Conservation (phyloP, 2,797 vertebrate species). For the Luscinia luscinia region DNA sequence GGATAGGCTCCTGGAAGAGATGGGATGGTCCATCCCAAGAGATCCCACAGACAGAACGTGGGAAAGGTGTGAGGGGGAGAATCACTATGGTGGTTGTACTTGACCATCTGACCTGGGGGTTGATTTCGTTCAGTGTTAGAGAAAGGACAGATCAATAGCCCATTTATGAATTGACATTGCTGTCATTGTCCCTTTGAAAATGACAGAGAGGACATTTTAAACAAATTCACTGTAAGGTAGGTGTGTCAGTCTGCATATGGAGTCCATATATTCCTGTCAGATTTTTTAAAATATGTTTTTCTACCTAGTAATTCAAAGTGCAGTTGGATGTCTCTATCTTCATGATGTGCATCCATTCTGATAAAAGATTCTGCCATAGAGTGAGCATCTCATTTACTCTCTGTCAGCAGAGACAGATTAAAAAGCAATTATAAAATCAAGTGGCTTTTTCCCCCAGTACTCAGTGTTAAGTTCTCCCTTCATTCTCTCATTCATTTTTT, state of each 20-base stretch:
- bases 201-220: not conserved
- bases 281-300: not conserved
- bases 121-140: not conserved
- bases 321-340: not conserved
- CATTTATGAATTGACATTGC: not conserved
- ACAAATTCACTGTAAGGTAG: not conserved
- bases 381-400: slow-evolving; percentile 23
- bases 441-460: not conserved
- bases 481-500: not conserved
- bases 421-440: slow-evolving; percentile 33
- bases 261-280: not conserved
- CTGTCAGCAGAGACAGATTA: slow-evolving; percentile 1
- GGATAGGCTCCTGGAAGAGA: not conserved
- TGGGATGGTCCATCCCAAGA: not conserved
- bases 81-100: not conserved
- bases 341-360: not conserved
- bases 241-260: not conserved
- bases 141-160: not conserved
- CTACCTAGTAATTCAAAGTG: not conserved
- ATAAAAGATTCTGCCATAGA: slow-evolving; percentile 1
- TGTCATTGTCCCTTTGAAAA: not conserved
- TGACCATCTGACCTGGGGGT: not conserved
- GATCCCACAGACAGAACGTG: rapidly evolving
- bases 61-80: not conserved
- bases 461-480: not conserved